phyloP scores from a whole-genome alignment of 2,113 vertebrate genomes.

The Strix aluco region DNA sequence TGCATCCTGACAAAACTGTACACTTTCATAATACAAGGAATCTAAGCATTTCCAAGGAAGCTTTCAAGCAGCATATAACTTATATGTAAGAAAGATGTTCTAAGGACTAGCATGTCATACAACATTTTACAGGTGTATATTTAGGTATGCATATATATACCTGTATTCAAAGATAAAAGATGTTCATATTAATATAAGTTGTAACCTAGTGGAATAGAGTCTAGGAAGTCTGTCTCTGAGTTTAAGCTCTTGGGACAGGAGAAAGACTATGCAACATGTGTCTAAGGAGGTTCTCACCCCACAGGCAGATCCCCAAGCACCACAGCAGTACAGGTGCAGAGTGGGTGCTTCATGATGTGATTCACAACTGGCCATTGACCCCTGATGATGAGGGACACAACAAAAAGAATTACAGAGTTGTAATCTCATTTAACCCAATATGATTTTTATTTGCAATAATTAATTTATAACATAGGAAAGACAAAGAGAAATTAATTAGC shows the following conservation, averaged over 20 bases:
- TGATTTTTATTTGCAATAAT: background rate
- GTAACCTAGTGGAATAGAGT: background rate
- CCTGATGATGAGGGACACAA: background rate
- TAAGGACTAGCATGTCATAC: background rate
- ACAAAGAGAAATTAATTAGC: background rate
- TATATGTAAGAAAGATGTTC: background rate
- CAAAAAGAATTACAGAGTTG: background rate
- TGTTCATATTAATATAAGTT: background rate
- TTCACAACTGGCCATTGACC: background rate
- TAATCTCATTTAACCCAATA: background rate
- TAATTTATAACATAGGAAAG: background rate
- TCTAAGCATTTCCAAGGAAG: background rate
- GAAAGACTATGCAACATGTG: rapidly evolving
- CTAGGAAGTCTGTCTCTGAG: background rate
- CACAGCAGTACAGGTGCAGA: rapidly evolving
- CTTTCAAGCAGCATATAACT: background rate
- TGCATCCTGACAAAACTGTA: background rate
- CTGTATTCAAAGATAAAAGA: background rate
- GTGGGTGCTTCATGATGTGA: rapidly evolving
- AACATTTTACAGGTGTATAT: background rate
- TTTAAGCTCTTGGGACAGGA: background rate
- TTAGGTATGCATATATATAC: background rate
- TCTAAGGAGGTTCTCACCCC: background rate
- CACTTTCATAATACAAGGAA: background rate
- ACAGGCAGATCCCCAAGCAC: background rate